These are phyloP conservation scores for Epinephelus coioides DNA, from an alignment of 2,797 vertebrate genomes.

Conservation along the genomic window DNA sequence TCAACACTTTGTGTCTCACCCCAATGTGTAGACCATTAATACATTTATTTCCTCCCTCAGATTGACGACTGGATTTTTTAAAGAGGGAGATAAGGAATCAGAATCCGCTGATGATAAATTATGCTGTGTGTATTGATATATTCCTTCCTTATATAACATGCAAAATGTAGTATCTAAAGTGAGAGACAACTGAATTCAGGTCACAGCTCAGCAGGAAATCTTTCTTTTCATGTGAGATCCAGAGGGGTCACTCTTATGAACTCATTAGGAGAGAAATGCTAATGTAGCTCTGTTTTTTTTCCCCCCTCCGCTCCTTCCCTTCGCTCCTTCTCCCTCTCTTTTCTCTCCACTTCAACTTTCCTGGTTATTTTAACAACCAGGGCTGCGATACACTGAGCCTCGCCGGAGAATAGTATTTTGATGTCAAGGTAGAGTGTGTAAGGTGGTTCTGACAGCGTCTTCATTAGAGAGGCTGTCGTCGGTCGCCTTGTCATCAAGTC, in stretches of 20 bases:
- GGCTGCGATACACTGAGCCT: constrained; percentile 25
- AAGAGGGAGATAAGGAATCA: constrained; percentile 37
- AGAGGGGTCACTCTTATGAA: constrained; percentile 90
- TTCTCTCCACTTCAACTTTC: constrained; percentile 68
- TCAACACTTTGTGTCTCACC: constrained; percentile 27
- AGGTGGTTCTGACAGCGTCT: constrained; percentile 51
- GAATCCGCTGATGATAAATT: constrained; percentile 74
- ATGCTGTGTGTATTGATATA: constrained; percentile 78
- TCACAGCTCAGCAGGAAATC: constrained; percentile 90
- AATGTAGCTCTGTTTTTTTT: constrained; percentile 76
- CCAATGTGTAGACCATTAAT: constrained; percentile 29
- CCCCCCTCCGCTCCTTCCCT: constrained; percentile 8
- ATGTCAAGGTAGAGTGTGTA: constrained; percentile 55
- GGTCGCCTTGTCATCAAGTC: constrained; percentile 65
- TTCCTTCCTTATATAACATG: constrained; percentile 86
- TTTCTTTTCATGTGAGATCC: constrained; percentile 93
- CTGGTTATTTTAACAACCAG: constrained; percentile 67
- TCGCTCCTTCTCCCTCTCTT: constrained; percentile 28
- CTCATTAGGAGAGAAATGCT: constrained; percentile 92
- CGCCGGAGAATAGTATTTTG: constrained; percentile 51
- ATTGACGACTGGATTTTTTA: constrained; percentile 38
- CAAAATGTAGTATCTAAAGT: constrained; percentile 88
- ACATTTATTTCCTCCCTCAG: constrained; percentile 42
- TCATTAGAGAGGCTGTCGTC: constrained; percentile 58
- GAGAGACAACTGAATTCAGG: constrained; percentile 92